Percentiles rank a stretch among this genome's conserved stretches.
Conservation (phyloP, 1,140 invertebrate genomes). For the Solenopsis fugax region DNA sequence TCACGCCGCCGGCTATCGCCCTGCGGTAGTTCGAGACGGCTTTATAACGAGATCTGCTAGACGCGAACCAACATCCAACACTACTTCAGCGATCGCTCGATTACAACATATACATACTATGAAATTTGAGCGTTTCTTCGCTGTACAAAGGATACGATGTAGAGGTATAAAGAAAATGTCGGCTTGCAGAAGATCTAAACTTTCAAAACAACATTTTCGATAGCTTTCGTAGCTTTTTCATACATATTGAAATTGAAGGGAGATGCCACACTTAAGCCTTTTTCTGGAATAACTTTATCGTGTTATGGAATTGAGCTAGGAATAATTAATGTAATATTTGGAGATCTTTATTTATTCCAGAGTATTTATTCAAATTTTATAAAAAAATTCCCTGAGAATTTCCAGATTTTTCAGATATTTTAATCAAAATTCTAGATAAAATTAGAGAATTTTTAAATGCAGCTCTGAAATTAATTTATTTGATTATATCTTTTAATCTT, state of each 20-base stretch:
- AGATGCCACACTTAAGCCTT: too few species aligned
- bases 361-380: too few species aligned
- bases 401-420: too few species aligned
- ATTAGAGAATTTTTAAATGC: too few species aligned
- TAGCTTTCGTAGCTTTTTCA: not conserved
- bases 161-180: not conserved
- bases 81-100: slow-evolving; percentile 21
- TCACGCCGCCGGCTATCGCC: not conserved
- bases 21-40: not conserved
- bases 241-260: too few species aligned
- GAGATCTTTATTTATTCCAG: too few species aligned
- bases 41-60: not conserved
- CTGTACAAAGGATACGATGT: not conserved
- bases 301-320: too few species aligned
- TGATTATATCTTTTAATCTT: too few species aligned
- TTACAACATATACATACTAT: not conserved
- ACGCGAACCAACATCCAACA: not conserved
- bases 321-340: too few species aligned
- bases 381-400: not conserved
- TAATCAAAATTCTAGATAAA: too few species aligned
- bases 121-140: slow-evolving; percentile 20
- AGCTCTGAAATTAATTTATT: too few species aligned
- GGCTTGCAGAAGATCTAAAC: not conserved
- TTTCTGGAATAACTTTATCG: too few species aligned
- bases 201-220: slow-evolving; percentile 8